Base-by-base conservation (phyloP, 2,797 vertebrate genomes). In the Hyperoplus immaculatus region DNA sequence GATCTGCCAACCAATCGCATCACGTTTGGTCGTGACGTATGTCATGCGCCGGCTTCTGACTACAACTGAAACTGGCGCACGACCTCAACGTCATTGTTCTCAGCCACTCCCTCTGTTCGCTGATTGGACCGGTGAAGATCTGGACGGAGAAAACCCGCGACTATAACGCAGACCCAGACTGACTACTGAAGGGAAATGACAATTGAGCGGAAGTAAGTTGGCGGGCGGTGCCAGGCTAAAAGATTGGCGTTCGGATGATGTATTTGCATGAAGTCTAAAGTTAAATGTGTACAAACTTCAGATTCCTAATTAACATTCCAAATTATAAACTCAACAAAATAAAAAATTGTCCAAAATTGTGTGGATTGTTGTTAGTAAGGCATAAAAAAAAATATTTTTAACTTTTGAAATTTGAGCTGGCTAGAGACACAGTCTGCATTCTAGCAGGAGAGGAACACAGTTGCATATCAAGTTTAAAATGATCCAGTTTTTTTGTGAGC, bases 381-480 rank as follows among this genome's bases (percentile, higher is more conserved):
- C 89, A 88, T 93, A 73, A 73, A 84, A 88, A 77, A 69, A 39
- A 39, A 78, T 72, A 68, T 79, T 57, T 67, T 29, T 3, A 29
- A 62, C 18, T 80, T 76, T 45, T 77, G 72, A 15, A 67, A 54
- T 69, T 64, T 89, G 87, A 36, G 54, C 76, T 13, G 69, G 75
- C 77, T 38, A 85, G 91, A 87, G 53, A 56, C 60, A 57, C 11
- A 78, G 72, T 80, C 78, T 13, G 83, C 81, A 16, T 75, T 29
- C 65, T 29, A 29, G 29, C 76, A 7, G 56, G 72, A 81, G 77
- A 83, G 82, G 84, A 74, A 85, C 85, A 84, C 87, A 76, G 92
- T 94, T 94, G 93, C 94, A 95, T 95, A 29, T 29, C 29, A 93
- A 94, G 80, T 85, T 29, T 29, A 29, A 83, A 88, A 85, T 43